These are phyloP conservation scores for Tichodroma muraria DNA, from an alignment of 2,113 vertebrate genomes.

Conservation along the genomic window DNA sequence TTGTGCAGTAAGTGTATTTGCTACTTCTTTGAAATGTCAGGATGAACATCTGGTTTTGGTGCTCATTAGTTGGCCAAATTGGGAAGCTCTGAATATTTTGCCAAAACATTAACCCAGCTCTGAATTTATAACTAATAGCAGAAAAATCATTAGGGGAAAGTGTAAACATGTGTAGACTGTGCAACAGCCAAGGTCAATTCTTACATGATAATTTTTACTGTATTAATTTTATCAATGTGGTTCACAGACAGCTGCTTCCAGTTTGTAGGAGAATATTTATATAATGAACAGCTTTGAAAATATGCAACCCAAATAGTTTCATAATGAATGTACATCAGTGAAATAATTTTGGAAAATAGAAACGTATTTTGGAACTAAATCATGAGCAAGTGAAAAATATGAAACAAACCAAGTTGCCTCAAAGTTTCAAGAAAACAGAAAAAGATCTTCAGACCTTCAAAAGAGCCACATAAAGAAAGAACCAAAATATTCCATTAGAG, in stretches of 20 bases:
- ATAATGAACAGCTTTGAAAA: background rate
- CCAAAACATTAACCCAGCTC: constrained; percentile 9
- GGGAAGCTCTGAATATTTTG: constrained; percentile 18
- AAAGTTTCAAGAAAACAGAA: background rate
- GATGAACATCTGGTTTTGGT: constrained; percentile 43
- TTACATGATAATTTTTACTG: background rate
- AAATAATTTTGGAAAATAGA: background rate
- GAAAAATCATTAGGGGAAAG: constrained; percentile 1
- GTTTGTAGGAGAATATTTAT: background rate
- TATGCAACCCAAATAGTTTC: background rate
- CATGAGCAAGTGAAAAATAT: background rate
- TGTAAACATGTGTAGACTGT: background rate
- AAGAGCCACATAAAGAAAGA: background rate
- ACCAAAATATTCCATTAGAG: background rate
- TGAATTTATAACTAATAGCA: constrained; percentile 34
- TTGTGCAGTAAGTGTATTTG: background rate
- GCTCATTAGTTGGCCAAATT: background rate
- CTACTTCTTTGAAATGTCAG: background rate
- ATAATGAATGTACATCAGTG: background rate
- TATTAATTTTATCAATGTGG: constrained; percentile 2
- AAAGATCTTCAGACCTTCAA: background rate
- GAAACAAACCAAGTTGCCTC: background rate
- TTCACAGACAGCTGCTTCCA: background rate
- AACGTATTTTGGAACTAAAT: background rate
- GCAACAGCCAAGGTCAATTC: constrained; percentile 18